Evolutionary conservation across 2,113 vertebrate species (phyloP), one percentile per base, ranked within the genome.

Genomic region (Calypte anna): DNA sequence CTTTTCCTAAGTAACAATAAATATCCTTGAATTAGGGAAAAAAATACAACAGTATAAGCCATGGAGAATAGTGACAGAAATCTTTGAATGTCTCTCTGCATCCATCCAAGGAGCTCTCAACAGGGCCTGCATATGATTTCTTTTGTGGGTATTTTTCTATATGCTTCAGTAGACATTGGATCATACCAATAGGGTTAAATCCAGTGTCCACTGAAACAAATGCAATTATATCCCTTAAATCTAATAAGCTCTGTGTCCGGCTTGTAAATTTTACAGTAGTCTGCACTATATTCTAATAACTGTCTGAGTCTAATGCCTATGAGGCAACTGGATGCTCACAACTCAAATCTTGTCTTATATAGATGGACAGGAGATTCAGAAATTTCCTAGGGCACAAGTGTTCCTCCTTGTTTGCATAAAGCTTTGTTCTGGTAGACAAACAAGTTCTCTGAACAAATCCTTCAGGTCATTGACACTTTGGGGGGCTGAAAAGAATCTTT

Each of bases 191-290:
- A 59, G 64, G 33, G 31, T 91, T 91, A 86, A 86, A 73, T 53
- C 28, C 63, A 80, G 24, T 63, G 38, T 82, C 72, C 70, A 16
- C 14, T 80, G 78, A 92, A 91, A 62, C 33, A 90, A 91, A 90
- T 82, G 38, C 24, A 94, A 94, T 92, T 85, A 82, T 59, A 40
- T 58, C 33, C 63, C 46, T 91, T 76, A 85, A 82, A 93, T 88
- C 51, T 73, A 94, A 80, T 94, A 73, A 90, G 2, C 5, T 85
- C 31, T 80, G 19, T 85, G 51, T 92, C 90, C 88, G 78, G 67
- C 74, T 79, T 94, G 58, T 77, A 91, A 46, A 93, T 93, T 85
- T 94, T 90, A 90, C 63, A 70, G 87, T 88, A 91, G 58, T 91
- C 72, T 96, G 87, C 72, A 80, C 38, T 94, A 20, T 85, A 80